phyloP scores from a whole-genome alignment of 2,113 vertebrate species.

The Neopipo cinnamomea region DNA sequence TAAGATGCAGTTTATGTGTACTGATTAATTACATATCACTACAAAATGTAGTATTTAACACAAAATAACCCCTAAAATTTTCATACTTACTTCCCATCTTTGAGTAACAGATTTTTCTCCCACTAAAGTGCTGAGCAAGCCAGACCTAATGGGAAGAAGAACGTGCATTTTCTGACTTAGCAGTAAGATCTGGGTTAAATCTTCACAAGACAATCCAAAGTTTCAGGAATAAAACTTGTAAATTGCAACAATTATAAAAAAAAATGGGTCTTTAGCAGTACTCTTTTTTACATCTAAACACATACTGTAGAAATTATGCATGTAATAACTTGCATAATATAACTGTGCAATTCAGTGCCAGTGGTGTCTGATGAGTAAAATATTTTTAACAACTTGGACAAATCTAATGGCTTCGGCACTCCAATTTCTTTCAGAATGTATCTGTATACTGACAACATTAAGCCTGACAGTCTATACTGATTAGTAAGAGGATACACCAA shows the following conservation, averaged over 20 bases:
- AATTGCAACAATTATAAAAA: background rate
- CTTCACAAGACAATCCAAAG: background rate
- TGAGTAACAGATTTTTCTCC: constrained; percentile 98
- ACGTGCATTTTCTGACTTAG: background rate
- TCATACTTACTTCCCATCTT: constrained; percentile 90
- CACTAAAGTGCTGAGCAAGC: constrained; percentile 95
- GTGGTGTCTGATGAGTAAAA: background rate
- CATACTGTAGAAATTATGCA: background rate
- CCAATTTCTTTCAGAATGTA: background rate
- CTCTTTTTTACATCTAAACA: background rate
- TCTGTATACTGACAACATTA: accelerated
- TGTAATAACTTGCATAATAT: no score
- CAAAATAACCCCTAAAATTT: accelerated
- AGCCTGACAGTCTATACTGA: background rate
- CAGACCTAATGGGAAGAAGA: constrained; percentile 79
- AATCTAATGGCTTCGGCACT: background rate
- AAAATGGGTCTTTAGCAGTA: background rate
- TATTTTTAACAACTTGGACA: background rate
- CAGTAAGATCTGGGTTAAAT: background rate
- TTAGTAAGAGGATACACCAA: background rate
- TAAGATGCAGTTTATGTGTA: background rate
- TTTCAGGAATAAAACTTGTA: background rate
- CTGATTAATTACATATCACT: background rate
- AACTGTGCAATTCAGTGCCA: background rate
- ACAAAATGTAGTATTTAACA: background rate